phyloP scores from a whole-genome alignment of 1,140 invertebrate genomes.

The Trachelipus rathkii region DNA sequence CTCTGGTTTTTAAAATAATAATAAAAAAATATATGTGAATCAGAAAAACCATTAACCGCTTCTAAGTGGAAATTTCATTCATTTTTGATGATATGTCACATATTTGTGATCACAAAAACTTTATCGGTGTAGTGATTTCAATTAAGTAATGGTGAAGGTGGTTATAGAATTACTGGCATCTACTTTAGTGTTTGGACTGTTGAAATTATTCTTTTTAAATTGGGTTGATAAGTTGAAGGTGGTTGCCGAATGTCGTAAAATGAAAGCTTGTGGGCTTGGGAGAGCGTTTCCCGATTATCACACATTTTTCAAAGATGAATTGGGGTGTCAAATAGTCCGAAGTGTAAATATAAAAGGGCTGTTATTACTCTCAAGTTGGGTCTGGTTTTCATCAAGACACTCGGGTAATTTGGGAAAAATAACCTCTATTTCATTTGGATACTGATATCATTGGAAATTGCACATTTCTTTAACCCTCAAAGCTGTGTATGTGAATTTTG shows the following conservation, averaged over 20 bases:
- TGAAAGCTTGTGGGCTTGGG: background rate
- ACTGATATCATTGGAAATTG: too few species aligned
- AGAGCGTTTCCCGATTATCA: background rate
- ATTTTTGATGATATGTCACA: too few species aligned
- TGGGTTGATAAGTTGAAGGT: slow-evolving; percentile 3
- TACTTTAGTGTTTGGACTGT: slow-evolving; percentile 24
- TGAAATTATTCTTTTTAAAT: background rate
- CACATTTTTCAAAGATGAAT: background rate
- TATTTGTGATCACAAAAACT: slow-evolving; percentile 1
- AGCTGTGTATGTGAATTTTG: too few species aligned
- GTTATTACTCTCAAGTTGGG: too few species aligned
- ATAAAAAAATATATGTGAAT: too few species aligned
- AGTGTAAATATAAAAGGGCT: too few species aligned
- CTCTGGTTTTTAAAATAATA: too few species aligned
- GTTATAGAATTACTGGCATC: slow-evolving; percentile 33
- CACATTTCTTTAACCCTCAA: too few species aligned
- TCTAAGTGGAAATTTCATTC: too few species aligned
- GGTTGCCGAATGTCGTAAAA: background rate
- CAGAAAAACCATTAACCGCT: too few species aligned
- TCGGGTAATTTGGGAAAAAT: background rate
- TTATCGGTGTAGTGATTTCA: slow-evolving; percentile 23
- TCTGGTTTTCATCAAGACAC: background rate
- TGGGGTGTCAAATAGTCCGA: background rate
- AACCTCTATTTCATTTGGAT: background rate
- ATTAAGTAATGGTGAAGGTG: slow-evolving; percentile 19